These are phyloP conservation scores for Dendrocincla fuliginosa DNA, from an alignment of 2,797 vertebrate species.

Conservation along the genomic window DNA sequence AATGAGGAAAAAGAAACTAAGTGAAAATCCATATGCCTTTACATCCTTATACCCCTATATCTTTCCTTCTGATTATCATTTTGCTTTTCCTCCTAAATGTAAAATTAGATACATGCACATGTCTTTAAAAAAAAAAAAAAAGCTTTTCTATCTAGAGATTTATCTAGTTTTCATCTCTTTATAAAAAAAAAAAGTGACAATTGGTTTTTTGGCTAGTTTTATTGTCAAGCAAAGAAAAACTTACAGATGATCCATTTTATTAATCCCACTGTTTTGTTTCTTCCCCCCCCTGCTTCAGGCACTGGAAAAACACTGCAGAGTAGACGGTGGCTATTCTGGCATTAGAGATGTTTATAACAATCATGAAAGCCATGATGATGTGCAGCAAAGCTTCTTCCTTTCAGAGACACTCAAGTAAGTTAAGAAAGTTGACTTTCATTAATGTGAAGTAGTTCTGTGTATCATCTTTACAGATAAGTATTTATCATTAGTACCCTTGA, in stretches of 20 bases:
- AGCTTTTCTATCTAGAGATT: background rate
- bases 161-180: background rate
- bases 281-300: constrained; percentile 77
- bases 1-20: background rate
- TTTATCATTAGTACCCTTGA: background rate
- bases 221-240: background rate
- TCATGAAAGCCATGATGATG: constrained; percentile 88
- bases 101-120: background rate
- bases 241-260: background rate
- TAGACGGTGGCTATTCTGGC: constrained; percentile 94
- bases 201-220: background rate
- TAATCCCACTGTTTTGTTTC: background rate
- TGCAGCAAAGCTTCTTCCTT: constrained; percentile 98
- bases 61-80: background rate
- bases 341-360: constrained; percentile 89
- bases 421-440: background rate
- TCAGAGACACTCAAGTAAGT: constrained; percentile 98
- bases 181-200: background rate
- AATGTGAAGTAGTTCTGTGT: background rate
- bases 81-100: background rate
- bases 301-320: constrained; percentile 90
- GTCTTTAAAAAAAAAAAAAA: background rate
- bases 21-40: background rate
- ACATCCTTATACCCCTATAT: background rate
- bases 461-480: background rate